Percentiles rank a stretch among this genome's conserved stretches.
phyloP scores from a whole-genome alignment of 1,140 invertebrate genomes.

The Hermatobates lingyangjiaoensis region DNA sequence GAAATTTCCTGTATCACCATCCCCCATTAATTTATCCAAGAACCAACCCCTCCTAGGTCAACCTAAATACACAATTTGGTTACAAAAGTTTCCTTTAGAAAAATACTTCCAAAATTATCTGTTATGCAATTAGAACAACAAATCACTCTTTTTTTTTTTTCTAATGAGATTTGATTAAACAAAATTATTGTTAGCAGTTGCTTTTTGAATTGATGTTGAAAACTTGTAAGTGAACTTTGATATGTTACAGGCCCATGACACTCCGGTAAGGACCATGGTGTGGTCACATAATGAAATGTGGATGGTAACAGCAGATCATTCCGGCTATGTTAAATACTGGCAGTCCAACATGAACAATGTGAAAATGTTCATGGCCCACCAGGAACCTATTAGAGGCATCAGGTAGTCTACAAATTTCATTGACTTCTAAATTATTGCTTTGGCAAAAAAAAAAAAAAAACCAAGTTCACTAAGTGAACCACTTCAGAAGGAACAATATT shows the following conservation, averaged over 20 bases:
- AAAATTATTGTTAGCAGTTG: too few relatives aligned
- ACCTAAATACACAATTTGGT: too few relatives aligned
- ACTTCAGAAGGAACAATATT: not conserved
- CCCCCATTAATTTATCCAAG: too few relatives aligned
- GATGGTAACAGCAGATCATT: slow-evolving; percentile 99
- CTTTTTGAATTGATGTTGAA: too few relatives aligned
- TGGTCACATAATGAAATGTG: slow-evolving; percentile 99
- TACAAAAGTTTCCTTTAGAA: too few relatives aligned
- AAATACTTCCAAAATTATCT: too few relatives aligned
- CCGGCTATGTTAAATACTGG: slow-evolving; percentile 99
- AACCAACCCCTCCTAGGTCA: too few relatives aligned
- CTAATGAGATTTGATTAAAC: too few relatives aligned
- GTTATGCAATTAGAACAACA: too few relatives aligned
- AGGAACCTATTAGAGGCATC: slow-evolving; percentile 96
- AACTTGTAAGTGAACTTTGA: not conserved
- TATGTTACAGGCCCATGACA: slow-evolving; percentile 74
- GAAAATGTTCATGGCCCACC: slow-evolving; percentile 99
- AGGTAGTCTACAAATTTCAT: slow-evolving; percentile 48
- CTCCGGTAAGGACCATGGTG: slow-evolving; percentile 92
- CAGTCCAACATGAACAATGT: slow-evolving; percentile 99
- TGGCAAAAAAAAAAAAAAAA: slow-evolving; percentile 6
- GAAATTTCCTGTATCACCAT: too few relatives aligned
- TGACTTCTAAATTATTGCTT: not conserved
- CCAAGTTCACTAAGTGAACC: too few relatives aligned
- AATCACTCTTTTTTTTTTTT: too few relatives aligned